Base-by-base conservation (phyloP, 2,888 invertebrate species). In the Branchellion lobata region DNA sequence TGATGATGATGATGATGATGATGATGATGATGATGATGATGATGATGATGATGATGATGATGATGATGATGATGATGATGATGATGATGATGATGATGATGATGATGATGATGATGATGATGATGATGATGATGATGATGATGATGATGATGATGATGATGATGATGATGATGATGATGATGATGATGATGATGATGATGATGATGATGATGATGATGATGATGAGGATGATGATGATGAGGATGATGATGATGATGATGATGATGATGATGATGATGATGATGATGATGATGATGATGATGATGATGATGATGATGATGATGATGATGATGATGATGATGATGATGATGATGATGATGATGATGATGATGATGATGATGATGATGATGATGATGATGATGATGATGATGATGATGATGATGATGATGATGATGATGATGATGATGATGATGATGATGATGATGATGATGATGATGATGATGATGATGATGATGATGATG, bases 101-200 rank as follows among this genome's bases (percentile, higher is more conserved):
- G 74, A 76, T 61, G 76, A 61, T 76, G 61, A 57, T 76, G 61
- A 76, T 76, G 61, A 76, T 76, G 76, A 76, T 76, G 33, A 3
- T 57, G 33, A 76, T 65, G 34, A 61, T 61, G 74, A 74, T 74
- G 74, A 34, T 74, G 74, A 74, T 74, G 74, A 34, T 74, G 74
- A 1, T 75, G 75, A 11, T 75, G 57, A 75, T 3, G 47, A 74
- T 24, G 47, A 74, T 74, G 47, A 74, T 40, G 47, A 74, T 34
- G 74, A 74, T 74, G 74, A 74, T 74, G 74, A 74, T 74, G 74
- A 74, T 74, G 74, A 74, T 74, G 74, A 76, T 61, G 76, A 61
- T 76, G 61, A 57, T 76, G 61, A 76, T 76, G 61, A 76, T 76
- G 76, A 76, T 76, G 33, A 3, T 57, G 33, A 76, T 65, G 34